Conservation (phyloP, 2,113 vertebrate species). For the Petroica traversi region DNA sequence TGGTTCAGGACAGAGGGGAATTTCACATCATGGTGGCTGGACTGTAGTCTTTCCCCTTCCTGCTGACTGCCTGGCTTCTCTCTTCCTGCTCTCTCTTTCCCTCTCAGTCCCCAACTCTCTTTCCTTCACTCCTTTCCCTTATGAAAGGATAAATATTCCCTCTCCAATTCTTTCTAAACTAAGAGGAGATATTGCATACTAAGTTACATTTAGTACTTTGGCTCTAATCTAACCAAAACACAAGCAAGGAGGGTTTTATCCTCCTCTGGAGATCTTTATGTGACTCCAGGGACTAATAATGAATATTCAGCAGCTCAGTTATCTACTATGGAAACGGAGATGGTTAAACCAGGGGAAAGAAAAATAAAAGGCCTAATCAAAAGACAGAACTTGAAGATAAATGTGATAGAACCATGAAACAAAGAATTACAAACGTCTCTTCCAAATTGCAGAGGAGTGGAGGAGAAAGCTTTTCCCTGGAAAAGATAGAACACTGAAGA, state of each 20-base stretch:
- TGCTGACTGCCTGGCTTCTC: neutral
- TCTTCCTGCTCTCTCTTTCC: neutral
- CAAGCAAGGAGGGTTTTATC: neutral
- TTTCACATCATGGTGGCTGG: neutral
- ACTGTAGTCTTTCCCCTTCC: neutral
- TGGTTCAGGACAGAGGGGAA: neutral
- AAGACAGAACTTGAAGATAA: slow-evolving; percentile 7
- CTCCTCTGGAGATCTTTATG: slow-evolving; percentile 7
- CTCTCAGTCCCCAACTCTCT: neutral
- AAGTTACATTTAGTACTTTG: slow-evolving; percentile 10
- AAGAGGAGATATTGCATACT: neutral
- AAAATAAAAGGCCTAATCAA: slow-evolving; percentile 43
- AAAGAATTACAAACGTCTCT: neutral
- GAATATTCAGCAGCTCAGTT: slow-evolving; percentile 40
- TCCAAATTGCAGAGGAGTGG: neutral
- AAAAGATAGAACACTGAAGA: neutral
- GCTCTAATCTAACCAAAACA: slow-evolving; percentile 32
- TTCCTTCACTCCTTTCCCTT: neutral
- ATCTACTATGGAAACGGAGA: neutral
- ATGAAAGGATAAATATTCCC: neutral
- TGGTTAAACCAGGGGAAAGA: slow-evolving; percentile 2
- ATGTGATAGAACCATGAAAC: neutral
- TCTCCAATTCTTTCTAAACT: neutral
- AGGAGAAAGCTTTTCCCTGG: neutral
- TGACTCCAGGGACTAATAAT: slow-evolving; percentile 3